Evolutionary conservation across 2,888 invertebrate species (phyloP).

Genomic region (Lepidochrysops patricia): DNA sequence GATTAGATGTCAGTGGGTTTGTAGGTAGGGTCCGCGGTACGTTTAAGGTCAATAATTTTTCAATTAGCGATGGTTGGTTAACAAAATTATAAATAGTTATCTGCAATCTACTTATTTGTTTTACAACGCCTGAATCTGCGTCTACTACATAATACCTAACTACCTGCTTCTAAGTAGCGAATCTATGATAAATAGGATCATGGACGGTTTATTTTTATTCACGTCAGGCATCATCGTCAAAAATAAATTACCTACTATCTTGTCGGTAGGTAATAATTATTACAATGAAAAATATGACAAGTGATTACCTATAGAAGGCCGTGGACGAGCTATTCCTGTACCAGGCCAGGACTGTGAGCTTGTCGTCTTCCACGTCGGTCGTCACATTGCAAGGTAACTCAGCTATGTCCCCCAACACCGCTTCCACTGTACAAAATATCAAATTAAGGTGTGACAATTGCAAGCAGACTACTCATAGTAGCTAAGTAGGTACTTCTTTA

Average conservation of each 20-base stretch:
- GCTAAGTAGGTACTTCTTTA: too few species aligned
- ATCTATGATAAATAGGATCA: too few species aligned
- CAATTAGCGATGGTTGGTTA: constrained; percentile 23
- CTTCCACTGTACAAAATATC: constrained; percentile 41
- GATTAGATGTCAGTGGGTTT: constrained; percentile 22
- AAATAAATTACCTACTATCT: too few species aligned
- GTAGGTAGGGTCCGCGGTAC: constrained; percentile 25
- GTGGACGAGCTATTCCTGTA: constrained; percentile 49
- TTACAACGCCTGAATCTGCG: neutral
- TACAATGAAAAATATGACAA: neutral
- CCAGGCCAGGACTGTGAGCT: constrained; percentile 56
- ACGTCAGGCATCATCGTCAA: too few species aligned
- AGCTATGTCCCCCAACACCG: constrained; percentile 48
- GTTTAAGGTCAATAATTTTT: constrained; percentile 26
- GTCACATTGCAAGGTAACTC: constrained; percentile 59
- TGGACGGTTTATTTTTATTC: too few species aligned
- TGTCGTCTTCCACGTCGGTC: constrained; percentile 46
- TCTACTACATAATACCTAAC: too few species aligned
- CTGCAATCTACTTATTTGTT: neutral
- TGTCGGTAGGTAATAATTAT: too few species aligned
- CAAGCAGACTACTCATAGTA: neutral
- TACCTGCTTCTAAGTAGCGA: too few species aligned
- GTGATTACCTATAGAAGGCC: constrained; percentile 59
- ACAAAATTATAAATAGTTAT: constrained; percentile 14
- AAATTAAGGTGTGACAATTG: neutral